Base-by-base conservation (phyloP, 2,797 vertebrate genomes). In the Amazona finschi region DNA sequence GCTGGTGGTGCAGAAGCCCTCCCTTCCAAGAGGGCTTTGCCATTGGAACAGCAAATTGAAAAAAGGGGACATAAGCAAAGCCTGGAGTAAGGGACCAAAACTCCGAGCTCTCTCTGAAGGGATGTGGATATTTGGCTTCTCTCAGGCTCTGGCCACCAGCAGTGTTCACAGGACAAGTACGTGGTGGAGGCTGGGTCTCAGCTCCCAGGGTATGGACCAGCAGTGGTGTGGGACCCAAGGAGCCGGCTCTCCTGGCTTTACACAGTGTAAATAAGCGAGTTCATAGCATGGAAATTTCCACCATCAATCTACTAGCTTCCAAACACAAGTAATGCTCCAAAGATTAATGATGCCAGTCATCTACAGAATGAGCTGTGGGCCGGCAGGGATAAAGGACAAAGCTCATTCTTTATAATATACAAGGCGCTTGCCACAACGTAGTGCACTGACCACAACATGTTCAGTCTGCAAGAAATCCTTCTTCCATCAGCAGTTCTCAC, bases 121-220 rank as follows among this genome's bases (percentile, higher is more conserved):
- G 43, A 31, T 50, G 2, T 41, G 36, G 39, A 2, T 62, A 10
- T 62, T 58, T 39, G 7, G 8, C 12, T 62, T 61, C 46, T 38
- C 43, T 28, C 19, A 18, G 41, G 46, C 61, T 78, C 55, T 66
- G 62, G 19, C 60, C 30, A 24, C 30, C 39, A 73, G 44, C 47
- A 46, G 12, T 1, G 3, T 24, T 53, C 17, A 4, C 20, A 28
- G 17, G 16, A 9, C 17, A 0, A 0, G 31, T 16, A 1, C 2
- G 4, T 24, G 41, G 14, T 36, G 28, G 27, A 38, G 66, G 27
- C 27, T 27, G 17, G 36, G 49, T 46, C 62, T 67, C 50, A 16
- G 39, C 41, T 72, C 25, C 50, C 19, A 49, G 9, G 47, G 21
- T 36, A 25, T 15, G 0, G 2, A 36, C 4, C 6, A 10, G 17